phyloP scores from a whole-genome alignment of 2,888 invertebrate species.

The Drosophila nr. perissopoda region DNA sequence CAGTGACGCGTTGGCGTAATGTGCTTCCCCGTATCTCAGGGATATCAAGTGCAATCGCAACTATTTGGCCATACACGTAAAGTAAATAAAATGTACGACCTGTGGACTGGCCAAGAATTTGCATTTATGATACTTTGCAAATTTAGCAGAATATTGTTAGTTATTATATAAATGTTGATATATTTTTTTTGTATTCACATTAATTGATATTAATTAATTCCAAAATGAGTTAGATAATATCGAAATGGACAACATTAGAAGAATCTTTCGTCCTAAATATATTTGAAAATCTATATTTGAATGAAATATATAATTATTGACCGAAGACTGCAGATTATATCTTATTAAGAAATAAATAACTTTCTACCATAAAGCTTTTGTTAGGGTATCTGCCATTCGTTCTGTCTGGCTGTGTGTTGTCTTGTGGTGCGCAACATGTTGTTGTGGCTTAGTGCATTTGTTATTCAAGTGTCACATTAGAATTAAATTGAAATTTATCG shows the following conservation, averaged over 20 bases:
- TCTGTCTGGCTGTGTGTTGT: not conserved
- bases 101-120: not conserved
- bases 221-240: not conserved
- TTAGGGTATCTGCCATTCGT: constrained; percentile 35
- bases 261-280: not conserved
- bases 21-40: constrained; percentile 43
- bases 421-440: constrained; percentile 9
- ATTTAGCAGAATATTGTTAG: not conserved
- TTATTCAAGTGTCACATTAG: constrained; percentile 66
- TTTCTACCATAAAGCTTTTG: too few species aligned
- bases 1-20: constrained; percentile 3
- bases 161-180: not conserved
- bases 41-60: constrained; percentile 13
- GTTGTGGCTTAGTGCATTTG: constrained; percentile 32
- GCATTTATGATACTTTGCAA: not conserved
- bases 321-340: not conserved
- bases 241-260: not conserved
- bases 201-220: not conserved
- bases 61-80: not conserved
- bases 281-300: not conserved
- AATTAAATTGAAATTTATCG: constrained; percentile 70
- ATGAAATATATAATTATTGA: not conserved
- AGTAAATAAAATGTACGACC: constrained; percentile 15
- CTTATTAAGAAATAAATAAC: not conserved
- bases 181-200: not conserved